Base-by-base conservation (phyloP, 1,140 invertebrate species). In the Kradibia gibbosae region DNA sequence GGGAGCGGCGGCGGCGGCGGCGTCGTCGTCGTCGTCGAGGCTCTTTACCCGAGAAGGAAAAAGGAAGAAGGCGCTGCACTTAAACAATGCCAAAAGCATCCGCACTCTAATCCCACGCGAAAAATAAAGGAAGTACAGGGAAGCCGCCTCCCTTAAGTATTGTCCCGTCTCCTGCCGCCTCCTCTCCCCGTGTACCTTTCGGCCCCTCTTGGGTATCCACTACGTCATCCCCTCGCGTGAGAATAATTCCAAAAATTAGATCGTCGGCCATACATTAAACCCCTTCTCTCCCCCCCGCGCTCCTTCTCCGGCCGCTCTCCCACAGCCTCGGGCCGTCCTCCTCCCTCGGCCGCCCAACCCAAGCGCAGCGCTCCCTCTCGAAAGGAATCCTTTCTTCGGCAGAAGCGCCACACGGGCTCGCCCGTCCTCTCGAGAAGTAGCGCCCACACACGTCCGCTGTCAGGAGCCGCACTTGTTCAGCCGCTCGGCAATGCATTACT, bases 241-340 rank as follows among this genome's bases (percentile, higher is more conserved):
- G 80, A 82, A 87, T 87, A 87, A 89, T 89, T 88, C 86, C 87
- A 80, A 88, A 87, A 89, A 89, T 89, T 89, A 89, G 87, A 89
- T 89, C 85, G 84, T 83, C 85, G 83, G 62, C 87, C 81, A 88
- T 87, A 86, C 86, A 83, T 88, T 88, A 88, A 84, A 77, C 77
- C 83, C 70, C 78, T 86, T 85, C 80, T 73, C 42, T n/a, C 57
- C 10, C 72, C 62, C 77, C 45, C 45, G n/a, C 3, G 28, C 25
- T 53, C 39, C 8, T 22, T 5, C 31, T 25, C 28, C 8, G 17
- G 17, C n/a, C 20, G 13, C 20, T n/a, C n/a, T n/a, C n/a, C n/a
- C n/a, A n/a, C n/a, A n/a, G n/a, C n/a, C n/a, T n/a, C n/a, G n/a
- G n/a, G n/a, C 45, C 45, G n/a, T 5, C 31, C 25, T 53, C 39